Percentiles rank a stretch among this genome's conserved stretches.
Conservation (phyloP, 2,888 invertebrate genomes). For the Harpagoxenus sublaevis region DNA sequence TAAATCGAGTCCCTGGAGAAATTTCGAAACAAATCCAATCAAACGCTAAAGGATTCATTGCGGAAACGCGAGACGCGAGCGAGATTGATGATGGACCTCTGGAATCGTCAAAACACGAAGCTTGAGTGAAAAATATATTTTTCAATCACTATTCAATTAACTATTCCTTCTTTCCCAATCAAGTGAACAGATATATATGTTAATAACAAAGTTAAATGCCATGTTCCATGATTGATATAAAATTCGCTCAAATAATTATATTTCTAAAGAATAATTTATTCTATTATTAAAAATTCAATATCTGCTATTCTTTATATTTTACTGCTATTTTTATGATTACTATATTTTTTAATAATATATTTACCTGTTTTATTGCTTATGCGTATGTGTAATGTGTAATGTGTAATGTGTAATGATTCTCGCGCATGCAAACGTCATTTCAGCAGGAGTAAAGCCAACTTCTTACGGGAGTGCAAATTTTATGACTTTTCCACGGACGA, state of each 20-base stretch:
- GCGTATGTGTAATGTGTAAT: too few relatives aligned
- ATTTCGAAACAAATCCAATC: conserved; percentile 59
- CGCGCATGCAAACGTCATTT: neutral
- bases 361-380: neutral
- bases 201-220: neutral
- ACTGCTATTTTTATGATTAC: neutral
- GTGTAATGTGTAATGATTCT: neutral
- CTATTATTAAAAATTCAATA: neutral
- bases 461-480: conserved; percentile 1
- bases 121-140: neutral
- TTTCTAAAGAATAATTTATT: neutral
- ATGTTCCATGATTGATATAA: neutral
- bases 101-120: neutral
- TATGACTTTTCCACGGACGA: conserved; percentile 1
- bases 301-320: neutral
- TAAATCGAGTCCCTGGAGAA: conserved; percentile 44
- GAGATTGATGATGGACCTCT: conserved; percentile 27
- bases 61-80: conserved; percentile 34
- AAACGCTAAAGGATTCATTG: conserved; percentile 21
- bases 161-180: neutral
- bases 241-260: neutral
- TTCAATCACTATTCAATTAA: neutral
- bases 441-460: neutral
- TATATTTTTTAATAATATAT: neutral
- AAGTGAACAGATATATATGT: neutral